Percentiles rank a stretch among this genome's conserved stretches.
These are phyloP conservation scores for Rambutsinella grinnellia DNA, from an alignment of 2,888 invertebrate genomes.

Conservation along the genomic window DNA sequence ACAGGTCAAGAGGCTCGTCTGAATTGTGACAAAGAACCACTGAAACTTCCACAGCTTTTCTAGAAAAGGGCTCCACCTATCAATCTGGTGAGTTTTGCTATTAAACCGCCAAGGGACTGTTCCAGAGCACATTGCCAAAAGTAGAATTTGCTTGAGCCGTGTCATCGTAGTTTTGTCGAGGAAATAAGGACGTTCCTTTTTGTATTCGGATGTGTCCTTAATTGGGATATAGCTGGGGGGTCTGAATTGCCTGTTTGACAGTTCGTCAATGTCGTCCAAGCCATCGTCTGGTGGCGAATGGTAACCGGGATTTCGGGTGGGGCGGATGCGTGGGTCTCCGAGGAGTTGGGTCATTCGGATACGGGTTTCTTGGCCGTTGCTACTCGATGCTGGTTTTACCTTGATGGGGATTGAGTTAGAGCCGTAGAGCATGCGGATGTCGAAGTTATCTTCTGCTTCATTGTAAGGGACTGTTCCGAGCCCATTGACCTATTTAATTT, in stretches of 20 bases:
- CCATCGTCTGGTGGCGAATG: neutral
- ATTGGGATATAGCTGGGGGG: neutral
- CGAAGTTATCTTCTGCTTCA: slow-evolving; percentile 23
- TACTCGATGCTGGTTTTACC: neutral
- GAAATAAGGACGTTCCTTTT: slow-evolving; percentile 30
- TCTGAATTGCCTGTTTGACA: neutral
- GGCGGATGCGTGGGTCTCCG: neutral
- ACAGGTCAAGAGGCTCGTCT: slow-evolving; percentile 14
- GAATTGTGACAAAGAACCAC: slow-evolving; percentile 43
- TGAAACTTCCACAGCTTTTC: slow-evolving; percentile 37
- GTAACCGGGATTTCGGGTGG: slow-evolving; percentile 33
- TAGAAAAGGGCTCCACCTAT: slow-evolving; percentile 22
- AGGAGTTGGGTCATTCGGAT: slow-evolving; percentile 31
- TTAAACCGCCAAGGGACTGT: slow-evolving; percentile 50
- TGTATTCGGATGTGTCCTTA: neutral
- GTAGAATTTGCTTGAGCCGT: slow-evolving; percentile 35
- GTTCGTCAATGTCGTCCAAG: slow-evolving; percentile 14
- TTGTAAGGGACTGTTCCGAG: slow-evolving; percentile 37
- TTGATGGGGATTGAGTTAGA: neutral
- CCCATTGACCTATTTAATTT: slow-evolving; percentile 28
- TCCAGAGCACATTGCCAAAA: slow-evolving; percentile 20
- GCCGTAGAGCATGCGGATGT: neutral
- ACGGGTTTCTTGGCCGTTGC: slow-evolving; percentile 1
- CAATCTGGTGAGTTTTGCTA: slow-evolving; percentile 27
- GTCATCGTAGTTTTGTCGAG: slow-evolving; percentile 40